phyloP scores from a whole-genome alignment of 2,797 vertebrate genomes.

The Stomatorhinus walkeri region DNA sequence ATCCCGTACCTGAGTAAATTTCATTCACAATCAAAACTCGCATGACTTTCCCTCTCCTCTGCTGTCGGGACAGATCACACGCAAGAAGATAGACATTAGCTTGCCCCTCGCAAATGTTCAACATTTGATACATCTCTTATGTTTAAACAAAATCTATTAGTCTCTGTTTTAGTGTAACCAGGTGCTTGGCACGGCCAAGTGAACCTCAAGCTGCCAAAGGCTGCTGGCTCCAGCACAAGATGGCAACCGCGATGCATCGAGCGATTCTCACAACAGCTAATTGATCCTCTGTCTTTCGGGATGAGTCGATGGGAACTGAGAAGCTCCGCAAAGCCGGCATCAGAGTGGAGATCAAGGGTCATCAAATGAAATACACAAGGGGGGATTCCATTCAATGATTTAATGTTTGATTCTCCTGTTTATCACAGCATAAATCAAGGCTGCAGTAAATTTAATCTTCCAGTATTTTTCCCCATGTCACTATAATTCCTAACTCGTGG shows the following conservation, averaged over 20 bases:
- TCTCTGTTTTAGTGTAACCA: slow-evolving; percentile 48
- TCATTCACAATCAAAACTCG: not conserved
- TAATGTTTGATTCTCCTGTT: not conserved
- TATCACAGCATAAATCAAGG: not conserved
- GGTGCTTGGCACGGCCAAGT: slow-evolving; percentile 38
- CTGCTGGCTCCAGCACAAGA: slow-evolving; percentile 52
- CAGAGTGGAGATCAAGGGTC: not conserved
- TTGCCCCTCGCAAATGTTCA: not conserved
- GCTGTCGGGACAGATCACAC: not conserved
- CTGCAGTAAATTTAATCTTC: not conserved
- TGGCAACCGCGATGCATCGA: slow-evolving; percentile 44
- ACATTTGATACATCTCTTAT: slow-evolving; percentile 14
- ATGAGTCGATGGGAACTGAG: slow-evolving; percentile 15
- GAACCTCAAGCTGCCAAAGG: slow-evolving; percentile 35
- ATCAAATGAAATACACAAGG: not conserved
- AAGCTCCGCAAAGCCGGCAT: not conserved
- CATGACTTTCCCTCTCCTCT: not conserved
- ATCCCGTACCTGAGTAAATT: not conserved
- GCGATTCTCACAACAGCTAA: slow-evolving; percentile 19
- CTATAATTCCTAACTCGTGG: not conserved
- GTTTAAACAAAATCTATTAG: slow-evolving; percentile 59
- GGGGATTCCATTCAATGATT: not conserved
- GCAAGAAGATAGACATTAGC: not conserved
- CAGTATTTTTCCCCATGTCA: not conserved
- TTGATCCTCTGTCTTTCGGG: slow-evolving; percentile 38